A percentile compares a stretch with the other conserved stretches of the same genome.
phyloP scores from a whole-genome alignment of 2,113 vertebrate genomes.

The Chaetura pelagica region DNA sequence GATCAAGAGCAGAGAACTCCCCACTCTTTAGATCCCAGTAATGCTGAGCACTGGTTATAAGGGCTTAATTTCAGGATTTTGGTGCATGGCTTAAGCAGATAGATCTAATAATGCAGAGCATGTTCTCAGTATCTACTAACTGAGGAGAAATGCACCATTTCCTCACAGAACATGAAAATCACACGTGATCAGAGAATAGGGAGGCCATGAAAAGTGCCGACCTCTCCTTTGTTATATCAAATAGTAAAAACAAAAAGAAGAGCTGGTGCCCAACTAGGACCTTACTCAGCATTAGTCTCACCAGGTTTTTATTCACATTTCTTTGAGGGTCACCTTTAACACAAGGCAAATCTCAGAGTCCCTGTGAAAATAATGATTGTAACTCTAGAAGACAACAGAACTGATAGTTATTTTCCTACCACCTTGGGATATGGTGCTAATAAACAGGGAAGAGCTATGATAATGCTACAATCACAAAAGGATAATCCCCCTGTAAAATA shows the following conservation, averaged over 20 bases:
- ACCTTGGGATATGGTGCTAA: not conserved
- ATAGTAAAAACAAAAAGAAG: not conserved
- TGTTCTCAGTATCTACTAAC: not conserved
- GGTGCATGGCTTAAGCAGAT: not conserved
- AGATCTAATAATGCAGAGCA: not conserved
- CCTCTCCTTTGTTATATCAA: not conserved
- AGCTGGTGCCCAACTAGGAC: not conserved
- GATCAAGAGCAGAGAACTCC: not conserved
- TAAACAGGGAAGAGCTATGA: not conserved
- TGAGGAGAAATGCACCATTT: not conserved
- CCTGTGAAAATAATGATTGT: not conserved
- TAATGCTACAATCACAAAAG: not conserved
- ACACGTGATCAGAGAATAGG: not conserved
- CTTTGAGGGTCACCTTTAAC: not conserved
- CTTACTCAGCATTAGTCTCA: not conserved
- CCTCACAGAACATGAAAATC: not conserved
- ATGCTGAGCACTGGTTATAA: not conserved
- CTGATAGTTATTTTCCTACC: not conserved
- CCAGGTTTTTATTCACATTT: not conserved
- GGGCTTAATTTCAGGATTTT: not conserved
- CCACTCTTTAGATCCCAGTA: not conserved
- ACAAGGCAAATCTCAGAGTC: not conserved
- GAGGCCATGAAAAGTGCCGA: not conserved
- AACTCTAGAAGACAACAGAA: not conserved
- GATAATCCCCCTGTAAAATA: slow-evolving; percentile 27